phyloP scores from a whole-genome alignment of 2,888 invertebrate genomes.

The Patella depressa region DNA sequence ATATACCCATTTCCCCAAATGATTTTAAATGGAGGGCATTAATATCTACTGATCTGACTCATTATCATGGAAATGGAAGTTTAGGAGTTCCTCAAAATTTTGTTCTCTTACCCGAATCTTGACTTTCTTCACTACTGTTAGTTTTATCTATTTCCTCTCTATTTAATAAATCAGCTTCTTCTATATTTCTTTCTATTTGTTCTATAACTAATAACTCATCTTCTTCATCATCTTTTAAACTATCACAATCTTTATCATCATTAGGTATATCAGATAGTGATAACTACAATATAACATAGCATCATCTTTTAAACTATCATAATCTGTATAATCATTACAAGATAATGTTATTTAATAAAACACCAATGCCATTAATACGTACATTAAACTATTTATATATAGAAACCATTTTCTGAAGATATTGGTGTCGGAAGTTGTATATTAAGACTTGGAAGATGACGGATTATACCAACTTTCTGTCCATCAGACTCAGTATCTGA shows the following conservation, averaged over 20 bases:
- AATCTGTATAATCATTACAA: not conserved
- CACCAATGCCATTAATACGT: too few species aligned
- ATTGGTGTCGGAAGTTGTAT: not conserved
- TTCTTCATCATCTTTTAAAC: constrained; percentile 30
- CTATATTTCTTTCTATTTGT: constrained; percentile 17
- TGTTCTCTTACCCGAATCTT: constrained; percentile 34
- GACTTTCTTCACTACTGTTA: constrained; percentile 28
- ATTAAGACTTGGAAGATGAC: not conserved
- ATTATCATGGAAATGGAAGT: too few species aligned
- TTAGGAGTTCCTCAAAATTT: not conserved
- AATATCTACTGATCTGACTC: too few species aligned
- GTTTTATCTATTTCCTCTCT: constrained; percentile 18
- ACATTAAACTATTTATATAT: too few species aligned
- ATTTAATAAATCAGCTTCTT: not conserved
- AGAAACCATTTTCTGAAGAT: not conserved
- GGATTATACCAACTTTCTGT: not conserved
- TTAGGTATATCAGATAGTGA: constrained; percentile 39
- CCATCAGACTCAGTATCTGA: not conserved
- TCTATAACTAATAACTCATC: constrained; percentile 33
- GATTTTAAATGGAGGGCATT: too few species aligned
- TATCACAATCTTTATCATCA: constrained; percentile 32
- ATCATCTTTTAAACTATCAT: not conserved
- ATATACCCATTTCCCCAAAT: too few species aligned
- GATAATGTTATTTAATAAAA: too few species aligned
- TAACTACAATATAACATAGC: constrained; percentile 21